phyloP scores from a whole-genome alignment of 2,113 vertebrate genomes.

The Clarias batrachus region DNA sequence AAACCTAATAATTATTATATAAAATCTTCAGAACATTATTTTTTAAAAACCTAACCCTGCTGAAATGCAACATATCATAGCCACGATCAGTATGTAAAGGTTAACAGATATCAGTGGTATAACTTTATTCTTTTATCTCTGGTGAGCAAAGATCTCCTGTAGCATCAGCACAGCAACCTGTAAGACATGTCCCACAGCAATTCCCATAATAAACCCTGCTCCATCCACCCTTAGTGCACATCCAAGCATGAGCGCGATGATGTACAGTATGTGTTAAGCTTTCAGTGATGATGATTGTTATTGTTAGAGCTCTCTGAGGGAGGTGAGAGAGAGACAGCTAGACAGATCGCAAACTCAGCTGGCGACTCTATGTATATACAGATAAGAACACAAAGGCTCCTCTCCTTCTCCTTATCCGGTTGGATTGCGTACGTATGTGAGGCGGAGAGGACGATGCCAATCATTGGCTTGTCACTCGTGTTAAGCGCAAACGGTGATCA shows the following conservation, averaged over 20 bases:
- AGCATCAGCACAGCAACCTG: background rate
- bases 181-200: constrained; percentile 8
- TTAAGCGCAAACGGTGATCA: constrained; percentile 41
- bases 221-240: constrained; percentile 1
- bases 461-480: constrained; percentile 50
- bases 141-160: background rate
- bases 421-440: constrained; percentile 36
- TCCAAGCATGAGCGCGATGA: background rate
- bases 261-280: constrained; percentile 39
- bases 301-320: constrained; percentile 40
- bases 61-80: background rate
- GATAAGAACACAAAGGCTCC: constrained; percentile 57
- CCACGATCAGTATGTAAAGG: background rate
- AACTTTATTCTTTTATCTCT: background rate
- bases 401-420: constrained; percentile 51
- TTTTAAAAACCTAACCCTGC: background rate
- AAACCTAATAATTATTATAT: background rate
- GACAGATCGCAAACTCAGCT: constrained; percentile 55
- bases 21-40: background rate
- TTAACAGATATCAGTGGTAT: background rate
- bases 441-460: constrained; percentile 42
- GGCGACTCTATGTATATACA: constrained; percentile 50
- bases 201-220: background rate
- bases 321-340: constrained; percentile 51
- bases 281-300: constrained; percentile 34